Evolutionary conservation across 2,888 invertebrate genomes (phyloP).

Genomic region (Temnothorax rugatulus): DNA sequence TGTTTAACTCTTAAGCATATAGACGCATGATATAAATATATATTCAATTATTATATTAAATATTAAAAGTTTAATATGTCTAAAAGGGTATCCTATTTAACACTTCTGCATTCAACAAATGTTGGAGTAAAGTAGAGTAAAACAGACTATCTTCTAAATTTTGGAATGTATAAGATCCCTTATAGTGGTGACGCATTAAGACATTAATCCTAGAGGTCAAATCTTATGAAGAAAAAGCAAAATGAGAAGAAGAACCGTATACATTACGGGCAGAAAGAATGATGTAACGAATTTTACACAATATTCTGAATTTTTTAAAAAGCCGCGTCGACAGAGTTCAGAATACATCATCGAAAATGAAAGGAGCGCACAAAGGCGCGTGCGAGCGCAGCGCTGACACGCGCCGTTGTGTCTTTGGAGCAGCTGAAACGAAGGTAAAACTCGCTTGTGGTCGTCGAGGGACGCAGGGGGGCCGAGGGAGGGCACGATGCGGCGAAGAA

Average conservation of each 20-base stretch:
- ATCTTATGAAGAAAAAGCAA: not conserved
- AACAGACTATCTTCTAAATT: not conserved
- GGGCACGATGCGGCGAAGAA: not conserved
- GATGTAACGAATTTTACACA: not conserved
- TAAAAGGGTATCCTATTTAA: not conserved
- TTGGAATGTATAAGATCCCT: not conserved
- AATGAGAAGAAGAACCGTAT: not conserved
- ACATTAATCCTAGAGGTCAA: not conserved
- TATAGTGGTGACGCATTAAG: not conserved
- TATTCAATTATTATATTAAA: conserved; percentile 16
- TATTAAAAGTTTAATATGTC: not conserved
- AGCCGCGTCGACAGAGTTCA: not conserved
- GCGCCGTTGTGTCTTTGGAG: conserved; percentile 16
- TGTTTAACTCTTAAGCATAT: not conserved
- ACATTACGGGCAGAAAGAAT: not conserved
- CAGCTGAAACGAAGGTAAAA: conserved; percentile 28
- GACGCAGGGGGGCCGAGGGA: conserved; percentile 1
- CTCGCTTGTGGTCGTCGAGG: conserved; percentile 9
- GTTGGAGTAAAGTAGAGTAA: not conserved
- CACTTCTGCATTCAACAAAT: not conserved
- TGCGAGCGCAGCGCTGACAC: not conserved
- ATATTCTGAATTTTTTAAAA: not conserved
- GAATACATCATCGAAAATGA: not conserved
- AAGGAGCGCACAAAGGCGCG: not conserved
- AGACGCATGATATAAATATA: not conserved